Evolutionary conservation across 2,113 vertebrate species (phyloP).

Genomic region (Chloebia gouldiae): DNA sequence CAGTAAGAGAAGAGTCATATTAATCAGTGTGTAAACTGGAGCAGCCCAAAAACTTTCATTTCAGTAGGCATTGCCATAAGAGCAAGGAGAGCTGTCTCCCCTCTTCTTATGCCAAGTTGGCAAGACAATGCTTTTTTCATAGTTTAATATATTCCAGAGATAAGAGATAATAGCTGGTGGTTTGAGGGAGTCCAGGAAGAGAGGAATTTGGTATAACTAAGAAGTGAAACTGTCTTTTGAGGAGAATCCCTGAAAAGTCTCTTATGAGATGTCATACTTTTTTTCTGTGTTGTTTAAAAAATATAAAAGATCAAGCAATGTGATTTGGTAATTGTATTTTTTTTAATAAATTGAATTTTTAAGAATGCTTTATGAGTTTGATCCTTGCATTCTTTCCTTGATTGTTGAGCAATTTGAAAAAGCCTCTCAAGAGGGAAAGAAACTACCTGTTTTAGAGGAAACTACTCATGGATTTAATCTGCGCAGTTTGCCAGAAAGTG

Average conservation of each 20-base stretch:
- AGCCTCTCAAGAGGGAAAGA: not conserved
- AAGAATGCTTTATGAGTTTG: not conserved
- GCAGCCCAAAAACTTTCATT: not conserved
- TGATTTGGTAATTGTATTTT: not conserved
- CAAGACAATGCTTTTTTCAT: not conserved
- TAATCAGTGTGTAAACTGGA: not conserved
- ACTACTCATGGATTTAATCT: not conserved
- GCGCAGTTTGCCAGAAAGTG: rapidly evolving
- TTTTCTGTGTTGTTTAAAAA: not conserved
- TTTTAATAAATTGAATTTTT: not conserved
- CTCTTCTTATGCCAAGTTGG: not conserved
- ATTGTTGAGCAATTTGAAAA: not conserved
- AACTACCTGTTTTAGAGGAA: not conserved
- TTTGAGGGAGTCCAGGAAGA: not conserved
- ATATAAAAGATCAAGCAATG: not conserved
- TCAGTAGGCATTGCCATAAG: not conserved
- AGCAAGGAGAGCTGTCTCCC: not conserved
- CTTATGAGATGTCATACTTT: not conserved
- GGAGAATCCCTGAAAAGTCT: not conserved
- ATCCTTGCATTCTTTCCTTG: not conserved
- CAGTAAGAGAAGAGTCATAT: not conserved
- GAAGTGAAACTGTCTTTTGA: not conserved
- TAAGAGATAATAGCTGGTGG: not conserved
- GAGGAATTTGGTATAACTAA: not conserved
- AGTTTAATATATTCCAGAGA: not conserved